Base-by-base conservation (phyloP, 2,888 invertebrate genomes). In the Parnassius apollo region DNA sequence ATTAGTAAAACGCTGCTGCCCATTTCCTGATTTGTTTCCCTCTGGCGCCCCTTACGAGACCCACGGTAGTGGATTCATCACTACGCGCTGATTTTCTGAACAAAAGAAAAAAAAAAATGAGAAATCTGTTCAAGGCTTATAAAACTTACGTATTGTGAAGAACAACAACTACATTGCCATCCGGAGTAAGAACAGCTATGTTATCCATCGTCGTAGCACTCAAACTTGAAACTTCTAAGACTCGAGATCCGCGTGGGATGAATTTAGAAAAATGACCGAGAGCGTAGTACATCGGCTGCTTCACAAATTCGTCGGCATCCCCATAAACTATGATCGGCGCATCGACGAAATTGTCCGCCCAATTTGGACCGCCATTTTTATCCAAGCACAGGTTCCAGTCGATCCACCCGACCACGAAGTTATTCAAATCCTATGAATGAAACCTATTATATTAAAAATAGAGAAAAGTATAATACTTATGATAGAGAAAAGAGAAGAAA, bases 381-480 rank as follows among this genome's bases (percentile, higher is more conserved):
- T 97, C 92, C 48, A 98, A 85, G 4, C 94, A 95, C 59, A 98
- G 81, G 82, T 98, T 98, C 97, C 97, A 98, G 81, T 98, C 97
- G 0, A 96, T 88, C 97, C 97, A 98, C 3, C 96, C 97, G 46
- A 93, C 90, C 0, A 95, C 94, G 87, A 94, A 94, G 78, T 96
- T 93, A 68, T 94, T 93, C 13, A 96, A 75, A 79, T 95, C 94
- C 93, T 95, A 77, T 64, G 50, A 66, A 65, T 13, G 12, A 49
- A 49, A 49, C 35, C 7, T 35, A 35, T 35, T 35, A 35, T 35
- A 35, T 4, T 35, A 35, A 35, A 25, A 35, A 35, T 35, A 35
- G 35, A 35, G 35, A 35, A 35, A 7, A 7, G 35, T 35, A 35
- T 35, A 35, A 35, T 35, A 18, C 18, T 18, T 18, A 35, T 35